Evolutionary conservation across 2,113 vertebrate species (phyloP), one percentile per base, ranked within the genome.

Genomic region (Pachypanchax playfairii): DNA sequence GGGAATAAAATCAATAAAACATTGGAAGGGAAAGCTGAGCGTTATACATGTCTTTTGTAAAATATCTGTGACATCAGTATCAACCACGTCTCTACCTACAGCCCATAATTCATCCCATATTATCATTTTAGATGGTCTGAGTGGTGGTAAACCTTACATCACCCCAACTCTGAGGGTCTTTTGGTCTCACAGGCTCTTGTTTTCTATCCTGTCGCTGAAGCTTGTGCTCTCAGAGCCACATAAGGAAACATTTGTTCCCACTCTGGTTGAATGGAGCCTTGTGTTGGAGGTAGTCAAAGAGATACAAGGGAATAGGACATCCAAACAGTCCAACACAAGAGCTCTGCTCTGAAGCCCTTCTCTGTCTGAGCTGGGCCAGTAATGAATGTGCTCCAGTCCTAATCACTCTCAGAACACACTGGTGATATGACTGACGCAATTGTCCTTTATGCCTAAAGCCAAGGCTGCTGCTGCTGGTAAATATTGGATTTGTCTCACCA

Each of bases 201-300:
- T 87, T 22, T 81, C 82, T 87, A 64, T 71, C 70, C 88, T 78
- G 87, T 88, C 43, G 17, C 74, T 86, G 64, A 85, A 71, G 82
- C 75, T 87, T 20, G 71, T 50, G 68, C 83, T 86, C 82, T 76
- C 75, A 85, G 90, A 90, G 88, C 91, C 57, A 87, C 92, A 95
- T 96, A 96, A 96, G 94, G 94, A 94, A 93, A 85, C 93, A 83
- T 95, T 97, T 96, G 94, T 96, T 95, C 93, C 90, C 87, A 65
- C 82, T 75, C 80, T 85, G 89, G 88, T 91, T 96, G 93, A 96
- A 96, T 95, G 82, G 94, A 88, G 93, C 93, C 93, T 94, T 96
- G 94, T 97, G 92, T 92, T 62, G 89, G 88, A 92, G 89, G 91
- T 92, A 80, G 91, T 85, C 82, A 86, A 83, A 91, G 88, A 91